Evolutionary conservation across 1,140 invertebrate species (phyloP).

Genomic region (Anoplolepis gracilipes): DNA sequence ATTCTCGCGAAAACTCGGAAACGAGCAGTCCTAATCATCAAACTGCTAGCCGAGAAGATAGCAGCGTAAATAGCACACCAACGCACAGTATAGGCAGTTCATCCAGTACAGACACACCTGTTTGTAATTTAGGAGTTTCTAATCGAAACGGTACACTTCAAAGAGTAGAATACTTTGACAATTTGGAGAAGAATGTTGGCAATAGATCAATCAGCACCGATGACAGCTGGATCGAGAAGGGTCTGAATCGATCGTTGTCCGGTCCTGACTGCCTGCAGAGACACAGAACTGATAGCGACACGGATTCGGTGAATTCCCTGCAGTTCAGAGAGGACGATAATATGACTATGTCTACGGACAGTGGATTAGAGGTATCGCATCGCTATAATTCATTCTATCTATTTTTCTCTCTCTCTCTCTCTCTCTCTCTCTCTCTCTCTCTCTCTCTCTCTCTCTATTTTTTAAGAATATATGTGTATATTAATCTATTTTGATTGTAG

Average conservation of each 20-base stretch:
- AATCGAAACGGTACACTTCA: constrained; percentile 83
- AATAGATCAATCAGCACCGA: constrained; percentile 83
- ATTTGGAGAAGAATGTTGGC: constrained; percentile 81
- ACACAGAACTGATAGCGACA: constrained; percentile 83
- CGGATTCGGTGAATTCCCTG: constrained; percentile 83
- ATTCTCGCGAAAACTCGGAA: constrained; percentile 73
- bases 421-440: background rate
- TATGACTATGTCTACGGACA: constrained; percentile 85
- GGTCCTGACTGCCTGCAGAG: constrained; percentile 89
- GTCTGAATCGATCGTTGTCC: constrained; percentile 89
- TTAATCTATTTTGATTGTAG: constrained; percentile 66
- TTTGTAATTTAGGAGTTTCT: constrained; percentile 78
- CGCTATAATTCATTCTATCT: constrained; percentile 8
- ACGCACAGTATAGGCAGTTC: constrained; percentile 84
- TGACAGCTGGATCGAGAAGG: constrained; percentile 85
- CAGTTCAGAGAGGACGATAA: constrained; percentile 85
- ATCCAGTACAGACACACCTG: constrained; percentile 83
- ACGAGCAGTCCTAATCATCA: constrained; percentile 76
- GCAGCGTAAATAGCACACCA: constrained; percentile 82
- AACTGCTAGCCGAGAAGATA: constrained; percentile 78
- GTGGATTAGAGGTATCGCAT: constrained; percentile 82
- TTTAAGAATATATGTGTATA: background rate
- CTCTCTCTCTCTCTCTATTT: background rate
- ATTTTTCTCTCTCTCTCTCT: background rate
- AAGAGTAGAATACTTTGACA: constrained; percentile 83